Percentiles rank a stretch among this genome's conserved stretches.
Evolutionary conservation across 2,797 vertebrate genomes (phyloP).

Genomic region (Nyctalus aviator): DNA sequence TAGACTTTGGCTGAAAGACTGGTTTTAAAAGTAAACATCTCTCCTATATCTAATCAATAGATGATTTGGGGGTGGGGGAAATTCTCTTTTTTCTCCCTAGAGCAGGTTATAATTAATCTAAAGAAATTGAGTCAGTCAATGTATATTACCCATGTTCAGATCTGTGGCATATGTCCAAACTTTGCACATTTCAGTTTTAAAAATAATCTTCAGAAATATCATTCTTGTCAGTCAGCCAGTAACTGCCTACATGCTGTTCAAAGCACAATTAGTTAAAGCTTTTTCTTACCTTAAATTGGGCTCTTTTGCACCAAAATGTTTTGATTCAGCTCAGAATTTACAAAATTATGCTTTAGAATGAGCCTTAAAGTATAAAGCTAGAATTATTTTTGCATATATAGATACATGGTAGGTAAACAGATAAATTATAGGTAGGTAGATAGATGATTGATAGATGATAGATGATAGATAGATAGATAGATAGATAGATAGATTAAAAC

Average conservation of each 20-base stretch:
- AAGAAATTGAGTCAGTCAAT: slow-evolving; percentile 35
- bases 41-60: neutral
- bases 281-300: neutral
- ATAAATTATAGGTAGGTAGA: neutral
- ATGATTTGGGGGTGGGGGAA: neutral
- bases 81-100: neutral
- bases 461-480: neutral
- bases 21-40: neutral
- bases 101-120: slow-evolving; percentile 65
- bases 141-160: slow-evolving; percentile 52
- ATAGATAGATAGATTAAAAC: neutral
- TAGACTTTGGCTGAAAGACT: neutral
- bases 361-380: neutral
- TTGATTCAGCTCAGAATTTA: slow-evolving; percentile 22
- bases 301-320: neutral
- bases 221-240: slow-evolving; percentile 54
- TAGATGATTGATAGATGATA: neutral
- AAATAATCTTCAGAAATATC: slow-evolving; percentile 53
- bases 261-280: slow-evolving; percentile 18
- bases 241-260: slow-evolving; percentile 4
- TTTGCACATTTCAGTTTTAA: slow-evolving; percentile 23
- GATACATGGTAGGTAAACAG: neutral
- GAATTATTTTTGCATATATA: slow-evolving; percentile 18
- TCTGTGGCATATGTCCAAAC: slow-evolving; percentile 44
- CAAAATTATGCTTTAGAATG: neutral